Conservation (phyloP, 2,888 invertebrate genomes). For the Polydrusus pterygomalis region DNA sequence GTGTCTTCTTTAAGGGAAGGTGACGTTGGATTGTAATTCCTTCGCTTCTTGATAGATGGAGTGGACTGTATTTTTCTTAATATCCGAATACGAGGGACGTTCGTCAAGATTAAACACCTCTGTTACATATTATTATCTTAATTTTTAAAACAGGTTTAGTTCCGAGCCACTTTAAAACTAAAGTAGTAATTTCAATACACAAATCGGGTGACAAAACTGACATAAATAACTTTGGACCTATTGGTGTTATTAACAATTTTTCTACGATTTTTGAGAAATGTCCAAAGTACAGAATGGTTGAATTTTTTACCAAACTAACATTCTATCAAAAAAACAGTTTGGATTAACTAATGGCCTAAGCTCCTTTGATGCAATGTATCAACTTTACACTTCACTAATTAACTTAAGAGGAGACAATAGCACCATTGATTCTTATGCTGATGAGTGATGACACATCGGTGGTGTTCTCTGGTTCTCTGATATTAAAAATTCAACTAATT, state of each 20-base stretch:
- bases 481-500: background rate
- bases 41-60: too few species aligned
- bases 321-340: constrained; percentile 29
- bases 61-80: too few species aligned
- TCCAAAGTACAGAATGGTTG: constrained; percentile 23
- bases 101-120: too few species aligned
- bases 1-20: too few species aligned
- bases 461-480: constrained; percentile 4
- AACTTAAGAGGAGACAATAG: background rate
- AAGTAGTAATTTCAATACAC: constrained; percentile 28
- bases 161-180: constrained; percentile 1
- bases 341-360: constrained; percentile 11
- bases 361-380: constrained; percentile 24
- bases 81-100: too few species aligned
- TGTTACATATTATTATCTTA: background rate
- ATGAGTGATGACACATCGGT: constrained; percentile 2
- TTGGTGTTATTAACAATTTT: constrained; percentile 42
- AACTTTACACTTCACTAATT: background rate
- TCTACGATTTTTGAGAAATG: constrained; percentile 43
- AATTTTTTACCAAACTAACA: constrained; percentile 21
- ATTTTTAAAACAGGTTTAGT: background rate
- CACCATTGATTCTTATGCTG: background rate
- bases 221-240: constrained; percentile 34
- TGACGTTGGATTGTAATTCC: too few species aligned
- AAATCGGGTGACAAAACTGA: constrained; percentile 23